Base-by-base conservation (phyloP, 2,113 vertebrate species). In the Vidua chalybeata region DNA sequence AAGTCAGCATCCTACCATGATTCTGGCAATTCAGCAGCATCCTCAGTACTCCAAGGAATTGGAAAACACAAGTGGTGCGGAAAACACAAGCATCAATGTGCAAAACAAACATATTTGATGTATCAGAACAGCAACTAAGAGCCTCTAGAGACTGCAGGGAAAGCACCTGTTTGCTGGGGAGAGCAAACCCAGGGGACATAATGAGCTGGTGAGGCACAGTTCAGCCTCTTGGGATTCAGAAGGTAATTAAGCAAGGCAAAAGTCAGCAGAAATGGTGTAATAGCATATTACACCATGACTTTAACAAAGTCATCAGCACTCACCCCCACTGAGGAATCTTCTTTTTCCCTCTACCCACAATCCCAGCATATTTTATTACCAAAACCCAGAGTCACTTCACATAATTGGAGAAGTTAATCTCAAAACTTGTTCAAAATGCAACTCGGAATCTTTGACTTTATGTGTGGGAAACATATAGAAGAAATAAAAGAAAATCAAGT, bases 11-110 rank as follows among this genome's bases (percentile, higher is more conserved):
- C 79, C 84, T 84, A 59, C 69, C 2, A 4, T 1, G 9, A 73
- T 96, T 92, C 91, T 94, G 93, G 66, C 87, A 94, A 90, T 86
- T 96, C 95, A 97, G 97, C 96, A 95, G 89, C 87, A 93, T 76
- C 75, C 56, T 85, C 67, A 51, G 43, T 62, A 72, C 95, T 96
- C 94, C 79, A 51, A 95, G 95, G 95, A 93, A 88, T 69, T 91
- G 84, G 63, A 93, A 96, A 96, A 89, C 59, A 94, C 79, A 59
- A 95, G 92, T 85, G 41, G 54, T 58, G 72, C 52, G 5, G 84
- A 96, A 96, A 97, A 90, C 76, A 68, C 77, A 95, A 95, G 88
- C 94, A 82, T 87, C 76, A 52, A 52, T 56, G 77, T 54, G 68
- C 90, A 89, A 92, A 95, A 74, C 85, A 95, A 95, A 88, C 76